A percentile compares a stretch with the other conserved stretches of the same genome.
These are phyloP conservation scores for Rostratula benghalensis DNA, from an alignment of 2,113 vertebrate species.

Conservation along the genomic window DNA sequence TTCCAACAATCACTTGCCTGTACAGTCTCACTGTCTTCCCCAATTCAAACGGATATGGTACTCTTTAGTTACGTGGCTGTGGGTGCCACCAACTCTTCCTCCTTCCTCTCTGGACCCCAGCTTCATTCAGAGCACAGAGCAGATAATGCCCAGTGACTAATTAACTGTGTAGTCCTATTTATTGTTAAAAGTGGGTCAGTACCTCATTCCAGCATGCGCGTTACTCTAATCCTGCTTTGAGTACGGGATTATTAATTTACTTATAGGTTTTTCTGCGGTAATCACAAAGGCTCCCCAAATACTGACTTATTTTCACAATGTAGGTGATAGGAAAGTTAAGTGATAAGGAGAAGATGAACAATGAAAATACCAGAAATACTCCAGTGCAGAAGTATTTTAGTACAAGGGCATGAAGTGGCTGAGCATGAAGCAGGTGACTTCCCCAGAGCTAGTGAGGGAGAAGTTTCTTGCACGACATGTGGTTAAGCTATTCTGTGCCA, in stretches of 20 bases:
- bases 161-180: conserved; percentile 59
- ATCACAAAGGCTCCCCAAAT: conserved; percentile 13
- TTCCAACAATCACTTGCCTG: not conserved
- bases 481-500: not conserved
- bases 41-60: not conserved
- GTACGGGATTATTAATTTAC: conserved; percentile 60
- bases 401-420: not conserved
- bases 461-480: not conserved
- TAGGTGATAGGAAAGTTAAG: not conserved
- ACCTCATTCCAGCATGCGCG: conserved; percentile 46
- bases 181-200: conserved; percentile 67
- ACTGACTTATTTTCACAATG: not conserved
- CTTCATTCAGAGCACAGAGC: not conserved
- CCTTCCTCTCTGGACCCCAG: not conserved
- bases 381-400: not conserved
- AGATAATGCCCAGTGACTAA: conserved; percentile 57
- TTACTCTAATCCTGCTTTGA: conserved; percentile 57
- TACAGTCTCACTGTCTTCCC: not conserved
- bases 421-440: not conserved
- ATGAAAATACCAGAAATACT: not conserved
- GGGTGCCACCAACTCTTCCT: not conserved
- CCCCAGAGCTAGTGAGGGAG: not conserved
- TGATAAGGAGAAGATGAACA: not conserved
- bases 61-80: not conserved
- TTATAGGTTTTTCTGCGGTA: conserved; percentile 33